Evolutionary conservation across 2,797 vertebrate genomes (phyloP), one percentile per base, ranked within the genome.

Genomic region (Buceros bicornis): DNA sequence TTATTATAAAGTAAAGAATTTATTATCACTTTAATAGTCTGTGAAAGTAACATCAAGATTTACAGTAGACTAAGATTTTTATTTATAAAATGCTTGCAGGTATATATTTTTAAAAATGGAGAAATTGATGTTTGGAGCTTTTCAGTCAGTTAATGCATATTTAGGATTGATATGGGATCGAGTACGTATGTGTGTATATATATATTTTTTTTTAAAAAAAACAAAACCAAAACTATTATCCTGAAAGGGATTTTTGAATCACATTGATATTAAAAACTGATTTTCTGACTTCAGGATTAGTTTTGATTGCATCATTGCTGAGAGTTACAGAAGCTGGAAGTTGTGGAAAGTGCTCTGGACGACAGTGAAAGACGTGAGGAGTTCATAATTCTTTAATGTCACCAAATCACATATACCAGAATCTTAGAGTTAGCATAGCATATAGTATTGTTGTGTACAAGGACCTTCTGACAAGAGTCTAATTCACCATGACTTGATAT

Each of bases 221-320:
- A 20, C 47, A 40, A 40, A 40, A 33, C 33, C 37, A 40, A 40
- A 47, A 1, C 8, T 62, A 28, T 45, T 69, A 50, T 21, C 8
- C 35, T 2, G 0, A 26, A 71, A 90, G 13, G 3, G 3, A 47
- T 86, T 82, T 88, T 61, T 76, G 1, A 91, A 56, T 73, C 35
- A 26, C 0, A 2, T 13, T 43, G 6, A 11, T 33, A 53, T 50
- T 56, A 48, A 8, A 7, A 60, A 13, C 9, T 21, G n/a, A 15
- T 89, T 78, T 88, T 87, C 54, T 54, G 21, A 33, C 51, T 45
- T 65, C 33, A 72, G 40, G 25, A 19, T 82, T 96, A 57, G 15
- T 66, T 93, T 79, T 80, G n/a, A 22, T 64, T 54, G 11, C 12
- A 33, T 22, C 29, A 50, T 24, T 79, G 31, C 31, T 3, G 12